Evolutionary conservation across 2,113 vertebrate species (phyloP).

Genomic region (Actenoides hombroni): DNA sequence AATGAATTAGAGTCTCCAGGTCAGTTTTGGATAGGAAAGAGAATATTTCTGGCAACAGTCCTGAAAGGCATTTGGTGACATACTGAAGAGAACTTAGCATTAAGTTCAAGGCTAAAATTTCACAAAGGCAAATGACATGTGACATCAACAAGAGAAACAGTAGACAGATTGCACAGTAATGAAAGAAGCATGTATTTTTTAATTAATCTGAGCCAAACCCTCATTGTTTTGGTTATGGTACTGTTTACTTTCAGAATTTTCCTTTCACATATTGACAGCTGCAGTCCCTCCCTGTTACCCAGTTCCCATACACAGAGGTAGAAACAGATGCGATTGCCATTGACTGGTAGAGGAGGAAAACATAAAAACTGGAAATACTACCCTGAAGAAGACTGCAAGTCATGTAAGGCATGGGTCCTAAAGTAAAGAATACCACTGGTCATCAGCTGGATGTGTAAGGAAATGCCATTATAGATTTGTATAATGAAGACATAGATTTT

Average conservation of each 20-base stretch:
- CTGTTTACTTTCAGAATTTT: background rate
- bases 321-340: background rate
- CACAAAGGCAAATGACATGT: background rate
- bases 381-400: background rate
- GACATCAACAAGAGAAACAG: background rate
- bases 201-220: background rate
- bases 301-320: background rate
- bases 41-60: constrained; percentile 5
- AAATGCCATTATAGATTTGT: background rate
- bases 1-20: constrained; percentile 40
- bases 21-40: constrained; percentile 15
- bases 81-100: background rate
- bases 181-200: background rate
- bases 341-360: background rate
- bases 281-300: background rate
- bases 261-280: background rate
- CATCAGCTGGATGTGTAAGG: background rate
- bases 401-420: background rate
- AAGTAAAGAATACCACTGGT: background rate
- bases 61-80: background rate
- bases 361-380: background rate
- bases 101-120: constrained; percentile 1
- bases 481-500: background rate
- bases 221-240: background rate
- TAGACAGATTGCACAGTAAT: background rate